Percentiles rank a stretch among this genome's conserved stretches.
These are phyloP conservation scores for Chrosomus eos DNA, from an alignment of 2,797 vertebrate species.

Conservation along the genomic window DNA sequence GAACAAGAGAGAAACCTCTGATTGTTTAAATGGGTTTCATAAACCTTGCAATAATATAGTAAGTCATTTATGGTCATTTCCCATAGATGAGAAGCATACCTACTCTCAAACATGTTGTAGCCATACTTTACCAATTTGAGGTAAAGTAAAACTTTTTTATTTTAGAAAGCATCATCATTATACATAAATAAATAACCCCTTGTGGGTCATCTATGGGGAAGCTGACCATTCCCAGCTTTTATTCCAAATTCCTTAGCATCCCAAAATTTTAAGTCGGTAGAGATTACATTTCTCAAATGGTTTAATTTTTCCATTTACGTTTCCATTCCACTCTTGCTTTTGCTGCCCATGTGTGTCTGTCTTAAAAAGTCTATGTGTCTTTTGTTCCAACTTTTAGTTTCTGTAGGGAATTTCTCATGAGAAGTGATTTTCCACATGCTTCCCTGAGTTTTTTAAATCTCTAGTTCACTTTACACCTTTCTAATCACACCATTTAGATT, in stretches of 20 bases:
- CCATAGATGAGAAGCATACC: constrained; percentile 51
- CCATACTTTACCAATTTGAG: neutral
- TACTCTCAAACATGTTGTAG: neutral
- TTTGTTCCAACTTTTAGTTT: constrained; percentile 39
- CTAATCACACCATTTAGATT: constrained; percentile 12
- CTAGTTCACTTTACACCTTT: constrained; percentile 1
- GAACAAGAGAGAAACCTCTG: constrained; percentile 47
- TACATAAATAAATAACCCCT: neutral
- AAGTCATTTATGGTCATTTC: constrained; percentile 30
- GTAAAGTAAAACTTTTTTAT: neutral
- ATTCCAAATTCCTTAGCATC: constrained; percentile 27
- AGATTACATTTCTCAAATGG: constrained; percentile 7
- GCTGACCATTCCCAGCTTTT: constrained; percentile 19
- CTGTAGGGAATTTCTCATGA: constrained; percentile 16
- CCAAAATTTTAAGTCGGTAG: constrained; percentile 6
- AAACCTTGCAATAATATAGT: constrained; percentile 25
- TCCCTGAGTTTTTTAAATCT: constrained; percentile 6
- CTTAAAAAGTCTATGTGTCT: constrained; percentile 26
- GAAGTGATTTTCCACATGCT: constrained; percentile 4
- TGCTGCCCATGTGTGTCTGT: constrained; percentile 51
- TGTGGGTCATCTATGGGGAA: constrained; percentile 53
- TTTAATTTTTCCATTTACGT: constrained; percentile 37
- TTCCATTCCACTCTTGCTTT: constrained; percentile 58
- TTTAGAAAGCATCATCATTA: neutral
- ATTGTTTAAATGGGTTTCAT: constrained; percentile 61